Evolutionary conservation across 2,888 invertebrate genomes (phyloP), one percentile per base, ranked within the genome.

Genomic region (Drosophila greeni): DNA sequence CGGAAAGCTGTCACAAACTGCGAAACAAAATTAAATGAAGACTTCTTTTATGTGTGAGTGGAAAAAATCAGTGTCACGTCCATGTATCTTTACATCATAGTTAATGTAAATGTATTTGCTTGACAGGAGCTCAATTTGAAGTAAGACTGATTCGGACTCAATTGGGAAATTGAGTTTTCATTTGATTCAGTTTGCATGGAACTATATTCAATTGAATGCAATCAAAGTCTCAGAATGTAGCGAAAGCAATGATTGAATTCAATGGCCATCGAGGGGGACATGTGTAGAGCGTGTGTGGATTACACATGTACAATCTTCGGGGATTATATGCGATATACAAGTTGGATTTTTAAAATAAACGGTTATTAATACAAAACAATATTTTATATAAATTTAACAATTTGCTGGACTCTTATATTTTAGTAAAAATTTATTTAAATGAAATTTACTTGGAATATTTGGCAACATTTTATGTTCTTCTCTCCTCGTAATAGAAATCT

Each of bases 151-250:
- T 36, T 20, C 56, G 58, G 48, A 56, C 53, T 34, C 49, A 66
- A 69, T 65, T 67, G 59, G 47, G 57, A 67, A 79, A 76, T 71
- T 73, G 54, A 64, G 75, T 75, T 79, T 62, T 24, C 33, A 48
- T 67, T 65, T 66, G 70, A 73, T 79, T 73, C 65, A 54, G 60
- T 51, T 59, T 69, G 53, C 31, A 71, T 74, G 70, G 65, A 74
- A 51, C 52, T 34, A 16, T 52, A 60, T 56, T 79, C 73, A 74
- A 76, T 76, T 69, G 75, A 66, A 29, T 40, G 66, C 75, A 77
- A 74, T 76, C 80, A 76, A 65, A 47, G 42, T 43, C 26, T 31
- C 29, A 23, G 6, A 31, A 33, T 9, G 12, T 11, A 24, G 31
- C 45, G 14, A 47, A 18, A 11, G 55, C n/a, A 18, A 34, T 24